Percentiles rank a stretch among this genome's conserved stretches.
phyloP scores from a whole-genome alignment of 2,113 vertebrate species.

The Climacteris rufus region DNA sequence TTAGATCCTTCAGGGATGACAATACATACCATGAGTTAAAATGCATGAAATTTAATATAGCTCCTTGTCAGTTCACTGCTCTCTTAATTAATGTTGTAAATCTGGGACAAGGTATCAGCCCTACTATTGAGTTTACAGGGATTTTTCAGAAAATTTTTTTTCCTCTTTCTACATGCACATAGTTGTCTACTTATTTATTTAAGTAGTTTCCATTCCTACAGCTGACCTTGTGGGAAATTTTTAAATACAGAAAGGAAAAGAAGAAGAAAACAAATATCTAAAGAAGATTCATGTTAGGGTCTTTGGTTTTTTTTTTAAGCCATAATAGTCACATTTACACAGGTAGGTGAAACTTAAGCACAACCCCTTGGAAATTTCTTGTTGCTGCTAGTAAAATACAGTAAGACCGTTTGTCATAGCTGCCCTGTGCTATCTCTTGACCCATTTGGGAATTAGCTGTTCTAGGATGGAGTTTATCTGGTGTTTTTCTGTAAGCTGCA shows the following conservation, averaged over 20 bases:
- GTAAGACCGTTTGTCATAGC: background rate
- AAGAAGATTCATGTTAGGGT: background rate
- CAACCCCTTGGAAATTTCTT: background rate
- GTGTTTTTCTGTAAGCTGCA: background rate
- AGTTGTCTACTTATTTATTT: background rate
- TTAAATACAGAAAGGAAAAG: background rate
- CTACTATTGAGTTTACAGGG: background rate
- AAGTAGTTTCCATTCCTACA: background rate
- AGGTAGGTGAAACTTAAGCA: background rate
- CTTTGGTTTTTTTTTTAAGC: background rate
- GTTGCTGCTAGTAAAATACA: background rate
- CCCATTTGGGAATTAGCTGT: background rate
- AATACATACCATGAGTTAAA: background rate
- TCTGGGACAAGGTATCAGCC: background rate
- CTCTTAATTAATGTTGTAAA: background rate
- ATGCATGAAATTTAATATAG: background rate
- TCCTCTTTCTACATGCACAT: background rate
- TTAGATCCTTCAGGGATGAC: background rate
- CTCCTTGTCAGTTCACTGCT: background rate
- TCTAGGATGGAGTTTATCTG: background rate
- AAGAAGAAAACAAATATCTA: background rate
- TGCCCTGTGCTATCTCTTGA: background rate
- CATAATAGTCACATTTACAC: too few relatives aligned
- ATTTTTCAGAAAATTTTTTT: background rate
- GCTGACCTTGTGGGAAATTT: background rate